Evolutionary conservation across 2,888 invertebrate species (phyloP), one percentile per base, ranked within the genome.

Genomic region (Phengaris alcon): DNA sequence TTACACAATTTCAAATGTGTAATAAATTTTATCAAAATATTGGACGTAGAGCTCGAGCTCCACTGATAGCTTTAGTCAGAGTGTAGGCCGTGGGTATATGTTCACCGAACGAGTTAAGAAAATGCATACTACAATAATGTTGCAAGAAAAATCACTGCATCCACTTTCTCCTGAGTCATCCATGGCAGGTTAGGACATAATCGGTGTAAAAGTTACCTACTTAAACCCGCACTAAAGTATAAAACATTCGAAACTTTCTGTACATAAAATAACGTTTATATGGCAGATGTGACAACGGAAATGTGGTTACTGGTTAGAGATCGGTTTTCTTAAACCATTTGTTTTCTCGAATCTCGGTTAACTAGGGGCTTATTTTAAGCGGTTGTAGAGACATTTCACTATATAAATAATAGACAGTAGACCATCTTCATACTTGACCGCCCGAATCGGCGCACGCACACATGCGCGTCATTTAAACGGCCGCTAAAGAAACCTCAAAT

Each of bases 131-230:
- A 35, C 64, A 64, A 35, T 44, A 5, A 35, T 6, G 35, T 44
- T 35, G 6, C 10, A 64, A 13, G 12, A 35, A 64, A 64, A 64
- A 64, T 35, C 52, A 2, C 22, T 57, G 57, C 9, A 57, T 55
- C 8, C 3, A 57, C 64, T 64, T 64, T 64, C 64, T 64, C 35
- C 64, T 64, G 64, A 64, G 64, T 64, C 64, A 64, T 64, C 64
- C 35, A 35, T 35, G 35, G 35, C 35, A 64, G 13, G 35, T 64
- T 64, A 64, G 64, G 64, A 64, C 64, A 44, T 64, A 9, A 52
- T 52, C 52, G 52, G 64, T 12, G 64, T 35, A 44, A 64, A 64
- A 64, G 64, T 12, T 35, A 59, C 59, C 59, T 35, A 64, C 64
- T 64, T 64, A 35, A 35, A 64, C 22, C 3, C 4, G 15, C 15